Conservation (phyloP, 2,888 invertebrate genomes). For the Lepidonotus clava region DNA sequence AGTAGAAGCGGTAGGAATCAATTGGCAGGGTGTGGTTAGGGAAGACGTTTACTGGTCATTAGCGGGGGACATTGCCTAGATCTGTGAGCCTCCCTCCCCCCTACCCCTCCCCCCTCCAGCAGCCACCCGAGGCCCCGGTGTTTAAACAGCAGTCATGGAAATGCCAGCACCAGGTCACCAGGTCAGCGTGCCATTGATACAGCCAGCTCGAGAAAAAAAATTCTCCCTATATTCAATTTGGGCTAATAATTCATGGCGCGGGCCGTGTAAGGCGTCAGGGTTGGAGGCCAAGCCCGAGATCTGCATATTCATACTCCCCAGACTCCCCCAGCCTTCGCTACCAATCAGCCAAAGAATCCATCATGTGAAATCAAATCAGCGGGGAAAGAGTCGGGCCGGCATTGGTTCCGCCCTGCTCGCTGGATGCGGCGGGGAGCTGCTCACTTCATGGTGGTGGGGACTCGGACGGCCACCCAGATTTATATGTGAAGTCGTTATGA, state of each 20-base stretch:
- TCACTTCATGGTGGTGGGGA: too few species aligned
- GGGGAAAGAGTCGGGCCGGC: slow-evolving; percentile 37
- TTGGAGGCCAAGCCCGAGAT: slow-evolving; percentile 41
- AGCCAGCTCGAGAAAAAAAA: slow-evolving; percentile 1
- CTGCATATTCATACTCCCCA: slow-evolving; percentile 54
- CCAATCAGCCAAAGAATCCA: slow-evolving; percentile 55
- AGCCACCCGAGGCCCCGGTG: background rate
- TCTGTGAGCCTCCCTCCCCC: background rate
- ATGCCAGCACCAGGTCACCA: slow-evolving; percentile 18
- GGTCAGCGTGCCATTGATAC: slow-evolving; percentile 34
- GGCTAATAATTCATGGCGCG: slow-evolving; percentile 40
- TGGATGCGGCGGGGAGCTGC: background rate
- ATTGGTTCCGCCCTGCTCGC: background rate
- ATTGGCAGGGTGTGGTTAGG: too few species aligned
- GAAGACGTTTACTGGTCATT: too few species aligned
- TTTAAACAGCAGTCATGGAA: slow-evolving; percentile 5
- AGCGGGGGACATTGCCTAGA: background rate
- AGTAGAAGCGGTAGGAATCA: background rate
- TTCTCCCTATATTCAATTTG: slow-evolving; percentile 42
- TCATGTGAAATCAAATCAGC: slow-evolving; percentile 53
- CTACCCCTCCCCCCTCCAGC: background rate
- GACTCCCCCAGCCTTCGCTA: slow-evolving; percentile 41
- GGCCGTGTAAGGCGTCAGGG: slow-evolving; percentile 48
- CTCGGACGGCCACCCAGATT: slow-evolving; percentile 4
- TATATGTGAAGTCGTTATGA: slow-evolving; percentile 26